Base-by-base conservation (phyloP, 2,113 vertebrate species). In the Poicephalus meyeri region DNA sequence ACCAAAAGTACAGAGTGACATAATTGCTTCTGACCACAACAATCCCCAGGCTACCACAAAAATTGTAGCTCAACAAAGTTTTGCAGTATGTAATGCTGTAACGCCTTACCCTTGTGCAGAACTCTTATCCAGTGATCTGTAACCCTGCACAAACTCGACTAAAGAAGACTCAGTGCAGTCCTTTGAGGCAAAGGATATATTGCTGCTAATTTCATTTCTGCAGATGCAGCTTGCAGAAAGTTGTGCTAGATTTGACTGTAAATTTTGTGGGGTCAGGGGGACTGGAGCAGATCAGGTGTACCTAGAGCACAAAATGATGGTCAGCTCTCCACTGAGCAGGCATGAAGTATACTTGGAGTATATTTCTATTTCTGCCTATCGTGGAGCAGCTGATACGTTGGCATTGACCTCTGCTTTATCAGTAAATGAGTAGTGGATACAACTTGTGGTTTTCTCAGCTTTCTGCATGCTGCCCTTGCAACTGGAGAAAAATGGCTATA, bases 151-250 rank as follows among this genome's bases (percentile, higher is more conserved):
- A 90, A 49, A 73, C 37, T 26, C 3, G 0, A 66, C 89, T 91
- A 90, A 86, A 0, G 2, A 94, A 88, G 85, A 39, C 55, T 78
- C 55, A 20, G 2, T 0, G 0, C 63, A 41, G 82, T 93, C 94
- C 89, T 91, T 91, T 80, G 88, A 95, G 95, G 88, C 72, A 71
- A 64, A 76, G 76, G n/a, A 91, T 92, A 56, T 71, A 92, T 70
- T 88, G 82, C 86, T 79, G 90, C 37, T 88, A 44, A 91, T 93
- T 95, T 91, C 33, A 86, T 93, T 91, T 88, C 86, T 93, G 65
- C 79, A 92, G 91, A 81, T 82, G 76, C 56, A 91, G 87, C 44
- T 87, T 80, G 66, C 52, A 80, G 81, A 68, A 93, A 77, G 71
- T 74, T 52, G 2, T 46, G 13, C 58, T 80, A 85, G 41, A 76